phyloP scores from a whole-genome alignment of 2,888 invertebrate genomes.

The Idaea straminata region DNA sequence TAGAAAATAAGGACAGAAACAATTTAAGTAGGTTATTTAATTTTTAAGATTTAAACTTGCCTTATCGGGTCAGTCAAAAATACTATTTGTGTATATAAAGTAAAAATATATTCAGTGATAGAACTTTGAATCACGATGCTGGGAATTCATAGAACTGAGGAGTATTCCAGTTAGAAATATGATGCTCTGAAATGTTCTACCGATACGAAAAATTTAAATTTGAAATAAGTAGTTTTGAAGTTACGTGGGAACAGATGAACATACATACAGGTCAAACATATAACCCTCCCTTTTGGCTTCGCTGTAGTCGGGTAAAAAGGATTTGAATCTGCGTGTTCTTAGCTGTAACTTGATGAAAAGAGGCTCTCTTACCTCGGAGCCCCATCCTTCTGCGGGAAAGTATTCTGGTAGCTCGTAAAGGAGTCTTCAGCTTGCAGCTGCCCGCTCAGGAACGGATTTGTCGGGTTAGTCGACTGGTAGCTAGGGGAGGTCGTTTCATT shows the following conservation, averaged over 20 bases:
- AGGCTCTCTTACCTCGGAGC: conserved; percentile 58
- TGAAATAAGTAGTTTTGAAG: too few species aligned
- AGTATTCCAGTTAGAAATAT: too few species aligned
- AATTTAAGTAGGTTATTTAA: conserved; percentile 2
- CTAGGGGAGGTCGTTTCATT: conserved; percentile 71
- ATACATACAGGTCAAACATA: too few species aligned
- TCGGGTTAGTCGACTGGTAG: conserved; percentile 80
- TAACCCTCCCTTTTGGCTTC: too few species aligned
- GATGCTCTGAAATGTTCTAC: too few species aligned
- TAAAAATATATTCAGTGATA: too few species aligned
- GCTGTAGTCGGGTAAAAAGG: not conserved
- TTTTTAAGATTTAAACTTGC: not conserved
- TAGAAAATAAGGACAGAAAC: not conserved
- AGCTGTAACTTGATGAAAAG: not conserved
- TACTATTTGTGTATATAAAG: too few species aligned
- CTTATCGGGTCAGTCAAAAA: too few species aligned
- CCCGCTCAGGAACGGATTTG: conserved; percentile 73
- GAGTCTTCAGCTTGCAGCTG: conserved; percentile 77
- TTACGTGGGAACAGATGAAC: too few species aligned
- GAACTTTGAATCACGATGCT: too few species aligned
- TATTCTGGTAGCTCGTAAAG: conserved; percentile 78
- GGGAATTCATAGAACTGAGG: too few species aligned
- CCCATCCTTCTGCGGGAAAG: conserved; percentile 71
- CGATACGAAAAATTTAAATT: too few species aligned
- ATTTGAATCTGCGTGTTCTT: not conserved